Percentiles rank a stretch among this genome's conserved stretches.
These are phyloP conservation scores for Melanotaenia nigrans DNA, from an alignment of 2,797 vertebrate genomes.

Conservation along the genomic window DNA sequence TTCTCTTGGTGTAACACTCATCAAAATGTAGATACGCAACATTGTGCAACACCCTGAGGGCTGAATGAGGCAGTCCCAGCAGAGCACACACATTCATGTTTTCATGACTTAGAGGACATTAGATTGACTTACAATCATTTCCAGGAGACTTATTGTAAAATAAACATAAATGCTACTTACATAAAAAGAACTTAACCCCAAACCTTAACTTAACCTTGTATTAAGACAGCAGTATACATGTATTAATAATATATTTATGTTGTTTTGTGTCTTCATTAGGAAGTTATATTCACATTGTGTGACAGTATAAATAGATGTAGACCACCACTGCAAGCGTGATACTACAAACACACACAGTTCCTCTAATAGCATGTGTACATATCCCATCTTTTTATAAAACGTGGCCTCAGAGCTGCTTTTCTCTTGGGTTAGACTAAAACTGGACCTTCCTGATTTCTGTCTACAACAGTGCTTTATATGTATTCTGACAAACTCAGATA, in stretches of 20 bases:
- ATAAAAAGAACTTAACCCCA: too few relatives aligned
- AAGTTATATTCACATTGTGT: not conserved
- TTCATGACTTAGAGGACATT: not conserved
- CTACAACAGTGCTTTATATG: too few relatives aligned
- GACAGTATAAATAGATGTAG: not conserved
- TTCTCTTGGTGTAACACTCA: conserved; percentile 16
- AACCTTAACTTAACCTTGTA: too few relatives aligned
- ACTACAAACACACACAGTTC: not conserved
- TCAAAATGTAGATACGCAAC: conserved; percentile 52
- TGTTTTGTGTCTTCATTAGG: not conserved
- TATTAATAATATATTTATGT: too few relatives aligned
- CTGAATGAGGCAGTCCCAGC: conserved; percentile 35
- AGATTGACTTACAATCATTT: not conserved
- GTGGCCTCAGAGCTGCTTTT: not conserved
- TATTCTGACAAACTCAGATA: too few relatives aligned
- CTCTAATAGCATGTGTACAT: not conserved
- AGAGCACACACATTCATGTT: conserved; percentile 6
- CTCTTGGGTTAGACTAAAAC: conserved; percentile 9
- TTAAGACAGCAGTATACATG: too few relatives aligned
- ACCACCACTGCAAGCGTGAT: not conserved
- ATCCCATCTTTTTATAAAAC: not conserved
- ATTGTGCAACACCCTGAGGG: conserved; percentile 58
- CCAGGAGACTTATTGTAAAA: not conserved
- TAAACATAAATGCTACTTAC: too few relatives aligned
- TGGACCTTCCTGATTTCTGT: not conserved